Percentiles rank a stretch among this genome's conserved stretches.
These are phyloP conservation scores for Apostichopus parvimensis DNA, from an alignment of 35 echinoderm and acorn worm species.

Conservation along the genomic window DNA sequence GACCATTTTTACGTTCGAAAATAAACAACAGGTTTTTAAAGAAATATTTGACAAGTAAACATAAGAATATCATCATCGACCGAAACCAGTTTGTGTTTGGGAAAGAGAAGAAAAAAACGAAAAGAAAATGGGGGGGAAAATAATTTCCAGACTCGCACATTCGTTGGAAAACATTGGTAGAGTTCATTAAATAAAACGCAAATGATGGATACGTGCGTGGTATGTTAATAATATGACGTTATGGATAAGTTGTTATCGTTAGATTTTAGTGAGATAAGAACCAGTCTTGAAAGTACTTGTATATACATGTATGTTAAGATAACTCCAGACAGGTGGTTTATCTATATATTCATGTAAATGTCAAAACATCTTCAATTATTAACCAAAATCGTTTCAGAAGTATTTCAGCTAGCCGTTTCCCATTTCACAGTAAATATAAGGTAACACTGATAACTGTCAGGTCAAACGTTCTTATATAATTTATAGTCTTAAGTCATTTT, in stretches of 20 bases:
- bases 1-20: slow-evolving; percentile 10
- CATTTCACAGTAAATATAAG: no score
- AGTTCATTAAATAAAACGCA: neutral
- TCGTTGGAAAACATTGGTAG: neutral
- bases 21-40: neutral
- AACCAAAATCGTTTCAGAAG: no score
- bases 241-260: neutral
- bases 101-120: neutral
- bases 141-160: neutral
- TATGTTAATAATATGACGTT: neutral
- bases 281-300: no score
- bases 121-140: neutral
- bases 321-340: no score
- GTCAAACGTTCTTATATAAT: no score
- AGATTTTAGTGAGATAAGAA: neutral
- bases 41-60: neutral
- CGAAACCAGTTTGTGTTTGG: neutral
- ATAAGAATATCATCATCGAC: neutral
- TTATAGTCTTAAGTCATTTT: no score
- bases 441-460: no score
- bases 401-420: no score
- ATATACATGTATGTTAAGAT: no score
- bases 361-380: no score
- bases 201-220: neutral
- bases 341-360: no score